phyloP scores from a whole-genome alignment of 2,797 vertebrate species.

The Helicolenus hilgendorfi region DNA sequence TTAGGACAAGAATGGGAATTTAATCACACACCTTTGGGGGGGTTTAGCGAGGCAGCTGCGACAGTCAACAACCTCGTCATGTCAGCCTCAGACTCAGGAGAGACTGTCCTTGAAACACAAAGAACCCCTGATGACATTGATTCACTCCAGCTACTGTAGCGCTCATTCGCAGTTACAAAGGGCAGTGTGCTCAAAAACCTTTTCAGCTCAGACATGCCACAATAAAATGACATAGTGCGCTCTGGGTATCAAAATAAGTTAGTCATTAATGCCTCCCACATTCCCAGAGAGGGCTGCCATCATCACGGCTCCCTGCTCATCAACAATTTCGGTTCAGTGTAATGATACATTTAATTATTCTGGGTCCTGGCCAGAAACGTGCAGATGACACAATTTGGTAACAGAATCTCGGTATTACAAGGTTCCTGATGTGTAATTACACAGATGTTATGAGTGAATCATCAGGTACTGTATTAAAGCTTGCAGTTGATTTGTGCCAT shows the following conservation, averaged over 20 bases:
- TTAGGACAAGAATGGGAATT: conserved; percentile 77
- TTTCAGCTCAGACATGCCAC: conserved; percentile 18
- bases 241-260: conserved; percentile 53
- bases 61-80: conserved; percentile 82
- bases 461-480: conserved; percentile 73
- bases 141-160: conserved; percentile 66
- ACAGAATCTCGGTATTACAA: conserved; percentile 59
- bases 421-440: conserved; percentile 76
- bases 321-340: conserved; percentile 32
- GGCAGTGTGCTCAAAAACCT: conserved; percentile 45
- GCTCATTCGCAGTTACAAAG: conserved; percentile 44
- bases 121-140: conserved; percentile 79
- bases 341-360: conserved; percentile 68
- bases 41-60: conserved; percentile 73
- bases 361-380: conserved; percentile 32
- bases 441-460: conserved; percentile 78
- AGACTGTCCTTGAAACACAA: conserved; percentile 85
- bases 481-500: conserved; percentile 79
- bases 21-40: conserved; percentile 79
- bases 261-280: conserved; percentile 33
- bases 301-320: conserved; percentile 10
- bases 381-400: conserved; percentile 58
- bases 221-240: conserved; percentile 41
- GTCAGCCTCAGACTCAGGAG: conserved; percentile 67
- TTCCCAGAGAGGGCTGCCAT: conserved; percentile 1